These are phyloP conservation scores for Brevipalpus yothersi DNA, from an alignment of 1,140 invertebrate species.

Conservation along the genomic window DNA sequence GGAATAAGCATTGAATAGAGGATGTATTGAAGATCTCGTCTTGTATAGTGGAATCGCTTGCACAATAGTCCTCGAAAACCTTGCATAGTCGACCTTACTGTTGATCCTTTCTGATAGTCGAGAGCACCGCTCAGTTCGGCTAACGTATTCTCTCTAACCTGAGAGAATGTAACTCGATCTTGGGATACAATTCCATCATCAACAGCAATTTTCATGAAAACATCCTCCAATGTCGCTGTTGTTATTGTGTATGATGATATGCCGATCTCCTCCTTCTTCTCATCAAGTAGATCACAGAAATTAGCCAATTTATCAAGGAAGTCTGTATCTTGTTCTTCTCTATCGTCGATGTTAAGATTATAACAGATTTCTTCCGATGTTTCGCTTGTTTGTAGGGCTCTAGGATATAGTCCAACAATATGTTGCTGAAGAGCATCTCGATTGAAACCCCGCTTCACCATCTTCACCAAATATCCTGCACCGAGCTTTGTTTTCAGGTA, in stretches of 20 bases:
- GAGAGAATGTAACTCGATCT: background rate
- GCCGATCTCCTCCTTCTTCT: constrained; percentile 28
- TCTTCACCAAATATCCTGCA: constrained; percentile 23
- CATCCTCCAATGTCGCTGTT: constrained; percentile 58
- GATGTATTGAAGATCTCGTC: constrained; percentile 1
- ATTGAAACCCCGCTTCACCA: background rate
- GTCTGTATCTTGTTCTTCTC: background rate
- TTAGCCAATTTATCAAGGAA: constrained; percentile 24
- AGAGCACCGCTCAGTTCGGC: background rate
- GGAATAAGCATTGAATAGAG: constrained; percentile 11
- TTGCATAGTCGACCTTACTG: background rate
- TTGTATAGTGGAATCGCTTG: background rate
- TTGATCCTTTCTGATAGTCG: background rate
- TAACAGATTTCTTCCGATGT: constrained; percentile 27
- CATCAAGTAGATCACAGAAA: constrained; percentile 37
- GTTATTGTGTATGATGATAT: constrained; percentile 49
- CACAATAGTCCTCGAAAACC: background rate
- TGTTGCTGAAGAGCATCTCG: background rate
- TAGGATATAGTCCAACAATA: constrained; percentile 3
- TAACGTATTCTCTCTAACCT: background rate
- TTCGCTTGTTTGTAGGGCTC: constrained; percentile 5
- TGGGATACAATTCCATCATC: background rate
- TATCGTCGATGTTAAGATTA: constrained; percentile 10
- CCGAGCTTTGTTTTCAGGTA: constrained; percentile 46
- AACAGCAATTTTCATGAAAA: constrained; percentile 38